These are phyloP conservation scores for Drosophila testacea DNA, from an alignment of 2,888 invertebrate species.

Conservation along the genomic window DNA sequence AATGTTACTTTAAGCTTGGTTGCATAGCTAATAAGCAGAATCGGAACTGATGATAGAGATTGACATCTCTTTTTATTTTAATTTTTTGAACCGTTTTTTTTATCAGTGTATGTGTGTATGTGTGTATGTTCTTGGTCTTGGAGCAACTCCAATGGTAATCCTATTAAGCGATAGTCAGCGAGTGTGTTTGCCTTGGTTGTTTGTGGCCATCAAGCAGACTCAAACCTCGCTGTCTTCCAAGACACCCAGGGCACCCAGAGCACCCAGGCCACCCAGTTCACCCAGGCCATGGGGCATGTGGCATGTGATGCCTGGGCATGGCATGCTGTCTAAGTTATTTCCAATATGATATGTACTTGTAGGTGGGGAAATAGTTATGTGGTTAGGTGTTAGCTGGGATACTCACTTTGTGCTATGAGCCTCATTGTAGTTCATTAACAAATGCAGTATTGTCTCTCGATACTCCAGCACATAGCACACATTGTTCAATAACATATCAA, in stretches of 20 bases:
- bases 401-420: constrained; percentile 93
- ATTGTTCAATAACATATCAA: constrained; percentile 95
- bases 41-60: too few relatives aligned
- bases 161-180: constrained; percentile 62
- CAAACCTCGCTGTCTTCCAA: constrained; percentile 4
- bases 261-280: not conserved
- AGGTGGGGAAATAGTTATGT: constrained; percentile 40
- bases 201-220: constrained; percentile 58
- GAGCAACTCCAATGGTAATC: constrained; percentile 59
- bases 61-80: too few relatives aligned
- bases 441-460: constrained; percentile 93
- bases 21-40: too few relatives aligned
- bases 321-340: constrained; percentile 63
- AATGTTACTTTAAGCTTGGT: too few relatives aligned
- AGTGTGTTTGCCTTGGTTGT: constrained; percentile 67
- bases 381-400: constrained; percentile 37
- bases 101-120: not conserved
- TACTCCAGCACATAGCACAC: constrained; percentile 97
- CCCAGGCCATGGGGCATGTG: constrained; percentile 11
- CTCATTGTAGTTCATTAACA: constrained; percentile 93
- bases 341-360: constrained; percentile 53
- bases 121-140: constrained; percentile 21
- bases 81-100: too few relatives aligned
- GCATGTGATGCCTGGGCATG: constrained; percentile 20
- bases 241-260: not conserved